Conservation (phyloP, 1,140 invertebrate species). For the Atta texana region DNA sequence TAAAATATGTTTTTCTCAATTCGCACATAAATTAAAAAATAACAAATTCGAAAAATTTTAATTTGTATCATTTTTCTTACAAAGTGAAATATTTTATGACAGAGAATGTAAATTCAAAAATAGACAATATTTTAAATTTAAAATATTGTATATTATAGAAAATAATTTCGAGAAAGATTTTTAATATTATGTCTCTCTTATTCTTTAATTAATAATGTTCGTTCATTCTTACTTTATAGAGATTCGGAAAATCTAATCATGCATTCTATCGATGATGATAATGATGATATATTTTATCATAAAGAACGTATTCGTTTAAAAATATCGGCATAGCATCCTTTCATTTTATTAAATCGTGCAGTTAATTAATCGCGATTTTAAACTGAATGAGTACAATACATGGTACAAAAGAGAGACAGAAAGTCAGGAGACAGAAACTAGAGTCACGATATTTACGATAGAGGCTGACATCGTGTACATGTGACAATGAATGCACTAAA, state of each 20-base stretch:
- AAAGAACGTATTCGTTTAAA: not conserved
- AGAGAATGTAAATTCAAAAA: not conserved
- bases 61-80: no score
- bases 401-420: not conserved
- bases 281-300: not conserved
- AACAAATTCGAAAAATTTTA: no score
- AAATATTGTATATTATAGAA: not conserved
- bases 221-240: not conserved
- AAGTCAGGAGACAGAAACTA: not conserved
- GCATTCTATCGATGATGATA: conserved; percentile 33
- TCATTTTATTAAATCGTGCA: conserved; percentile 39
- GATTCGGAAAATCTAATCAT: conserved; percentile 15
- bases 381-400: not conserved
- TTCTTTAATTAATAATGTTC: not conserved
- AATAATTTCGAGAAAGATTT: not conserved
- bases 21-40: not conserved
- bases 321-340: not conserved
- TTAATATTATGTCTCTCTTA: not conserved
- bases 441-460: not conserved
- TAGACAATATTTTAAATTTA: not conserved
- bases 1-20: not conserved
- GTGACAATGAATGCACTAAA: conserved; percentile 53
- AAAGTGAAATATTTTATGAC: not conserved
- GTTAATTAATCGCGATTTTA: not conserved
- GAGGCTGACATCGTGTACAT: not conserved